These are phyloP conservation scores for Gadopsis bispinosus DNA, from an alignment of 2,797 vertebrate species.

Conservation along the genomic window DNA sequence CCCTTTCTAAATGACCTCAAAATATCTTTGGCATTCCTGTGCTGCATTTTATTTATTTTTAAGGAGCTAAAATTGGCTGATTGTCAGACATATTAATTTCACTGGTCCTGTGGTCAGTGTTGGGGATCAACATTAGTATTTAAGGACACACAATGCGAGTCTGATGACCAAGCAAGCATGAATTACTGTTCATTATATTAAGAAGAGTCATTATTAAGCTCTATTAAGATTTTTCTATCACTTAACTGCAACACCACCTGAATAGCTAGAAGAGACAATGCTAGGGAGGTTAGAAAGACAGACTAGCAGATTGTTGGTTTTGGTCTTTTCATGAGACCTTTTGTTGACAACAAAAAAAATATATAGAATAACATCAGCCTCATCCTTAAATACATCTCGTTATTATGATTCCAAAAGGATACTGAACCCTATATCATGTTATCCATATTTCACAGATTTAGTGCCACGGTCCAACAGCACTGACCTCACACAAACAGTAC, in stretches of 20 bases:
- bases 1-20: no score
- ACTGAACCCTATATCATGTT: neutral
- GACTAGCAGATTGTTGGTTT: neutral
- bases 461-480: neutral
- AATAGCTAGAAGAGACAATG: neutral
- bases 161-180: neutral
- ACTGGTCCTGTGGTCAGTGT: neutral
- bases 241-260: neutral
- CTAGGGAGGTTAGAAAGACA: neutral
- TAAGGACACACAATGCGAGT: neutral
- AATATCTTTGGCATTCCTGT: no score
- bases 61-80: neutral
- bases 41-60: no score
- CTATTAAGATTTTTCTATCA: neutral
- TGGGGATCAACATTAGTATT: neutral
- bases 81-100: neutral
- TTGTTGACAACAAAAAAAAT: neutral
- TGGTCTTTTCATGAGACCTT: conserved; percentile 10
- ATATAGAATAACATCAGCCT: neutral
- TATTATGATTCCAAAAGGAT: neutral
- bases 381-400: neutral
- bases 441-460: neutral
- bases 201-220: no score
- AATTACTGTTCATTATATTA: neutral
- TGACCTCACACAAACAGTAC: neutral